Percentiles rank a stretch among this genome's conserved stretches.
Evolutionary conservation across 2,888 invertebrate species (phyloP).

Genomic region (Stenchaetothrips biformis): DNA sequence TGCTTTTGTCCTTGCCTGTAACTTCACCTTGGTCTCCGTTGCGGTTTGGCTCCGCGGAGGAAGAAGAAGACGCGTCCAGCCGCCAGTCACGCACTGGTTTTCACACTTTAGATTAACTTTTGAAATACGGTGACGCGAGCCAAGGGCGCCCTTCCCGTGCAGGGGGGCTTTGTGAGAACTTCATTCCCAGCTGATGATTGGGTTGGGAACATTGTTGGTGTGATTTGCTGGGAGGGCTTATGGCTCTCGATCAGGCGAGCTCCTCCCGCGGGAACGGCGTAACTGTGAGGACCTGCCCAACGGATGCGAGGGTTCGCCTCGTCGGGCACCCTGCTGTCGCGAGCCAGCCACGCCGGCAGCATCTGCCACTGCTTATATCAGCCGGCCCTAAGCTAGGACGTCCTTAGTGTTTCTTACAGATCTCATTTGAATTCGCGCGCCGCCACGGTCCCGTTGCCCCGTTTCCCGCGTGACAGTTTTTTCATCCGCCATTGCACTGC

Average conservation of each 20-base stretch:
- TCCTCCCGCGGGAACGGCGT: not conserved
- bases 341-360: not conserved
- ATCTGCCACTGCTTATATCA: not conserved
- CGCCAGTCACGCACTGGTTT: too few relatives aligned
- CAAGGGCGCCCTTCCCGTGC: too few relatives aligned
- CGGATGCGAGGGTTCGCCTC: too few relatives aligned
- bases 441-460: too few relatives aligned
- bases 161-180: not conserved
- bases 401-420: slow-evolving; percentile 1
- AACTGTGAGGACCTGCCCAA: too few relatives aligned
- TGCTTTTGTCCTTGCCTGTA: too few relatives aligned
- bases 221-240: not conserved
- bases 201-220: not conserved
- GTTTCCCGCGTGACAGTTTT: too few relatives aligned
- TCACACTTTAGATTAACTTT: not conserved
- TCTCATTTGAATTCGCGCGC: not conserved
- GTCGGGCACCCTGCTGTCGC: too few relatives aligned
- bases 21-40: too few relatives aligned
- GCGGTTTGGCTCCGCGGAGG: too few relatives aligned
- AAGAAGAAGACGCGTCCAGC: too few relatives aligned
- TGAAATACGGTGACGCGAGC: not conserved
- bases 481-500: too few relatives aligned
- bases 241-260: not conserved
- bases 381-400: not conserved
- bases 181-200: not conserved